phyloP scores from a whole-genome alignment of 2,888 invertebrate genomes.

The Morpho achilles region DNA sequence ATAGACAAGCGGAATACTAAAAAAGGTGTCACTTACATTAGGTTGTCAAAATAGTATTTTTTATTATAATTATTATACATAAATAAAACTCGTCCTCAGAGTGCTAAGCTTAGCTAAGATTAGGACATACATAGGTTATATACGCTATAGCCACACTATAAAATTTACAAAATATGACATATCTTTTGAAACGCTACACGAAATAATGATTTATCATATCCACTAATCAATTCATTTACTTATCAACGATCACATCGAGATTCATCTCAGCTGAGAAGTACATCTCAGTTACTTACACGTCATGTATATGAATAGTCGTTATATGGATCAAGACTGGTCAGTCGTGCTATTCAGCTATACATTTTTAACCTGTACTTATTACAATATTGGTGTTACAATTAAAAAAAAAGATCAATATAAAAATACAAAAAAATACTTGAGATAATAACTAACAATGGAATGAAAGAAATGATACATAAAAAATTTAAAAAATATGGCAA shows the following conservation, averaged over 20 bases:
- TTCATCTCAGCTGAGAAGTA: constrained; percentile 32
- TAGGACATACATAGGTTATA: constrained; percentile 70
- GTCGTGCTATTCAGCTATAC: constrained; percentile 28
- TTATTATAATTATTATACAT: constrained; percentile 33
- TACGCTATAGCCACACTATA: constrained; percentile 75
- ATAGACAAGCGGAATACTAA: constrained; percentile 26
- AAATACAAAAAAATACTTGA: constrained; percentile 13
- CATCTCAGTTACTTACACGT: constrained; percentile 22
- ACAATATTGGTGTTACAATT: constrained; percentile 45
- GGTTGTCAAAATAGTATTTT: constrained; percentile 35
- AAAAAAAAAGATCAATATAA: constrained; percentile 14
- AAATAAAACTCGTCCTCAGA: constrained; percentile 67
- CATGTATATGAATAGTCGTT: constrained; percentile 11
- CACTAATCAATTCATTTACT: constrained; percentile 74
- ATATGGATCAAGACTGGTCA: constrained; percentile 22
- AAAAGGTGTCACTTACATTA: constrained; percentile 25
- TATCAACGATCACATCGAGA: constrained; percentile 57
- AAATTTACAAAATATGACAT: constrained; percentile 80
- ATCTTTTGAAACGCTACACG: constrained; percentile 75
- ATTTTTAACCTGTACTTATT: constrained; percentile 37
- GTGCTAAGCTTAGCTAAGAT: constrained; percentile 74
- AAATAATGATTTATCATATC: constrained; percentile 68
- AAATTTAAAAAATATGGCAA: constrained; percentile 26
- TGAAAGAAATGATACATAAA: constrained; percentile 30
- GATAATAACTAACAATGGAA: constrained; percentile 35